These are phyloP conservation scores for Columbina picui DNA, from an alignment of 2,113 vertebrate species.

Conservation along the genomic window DNA sequence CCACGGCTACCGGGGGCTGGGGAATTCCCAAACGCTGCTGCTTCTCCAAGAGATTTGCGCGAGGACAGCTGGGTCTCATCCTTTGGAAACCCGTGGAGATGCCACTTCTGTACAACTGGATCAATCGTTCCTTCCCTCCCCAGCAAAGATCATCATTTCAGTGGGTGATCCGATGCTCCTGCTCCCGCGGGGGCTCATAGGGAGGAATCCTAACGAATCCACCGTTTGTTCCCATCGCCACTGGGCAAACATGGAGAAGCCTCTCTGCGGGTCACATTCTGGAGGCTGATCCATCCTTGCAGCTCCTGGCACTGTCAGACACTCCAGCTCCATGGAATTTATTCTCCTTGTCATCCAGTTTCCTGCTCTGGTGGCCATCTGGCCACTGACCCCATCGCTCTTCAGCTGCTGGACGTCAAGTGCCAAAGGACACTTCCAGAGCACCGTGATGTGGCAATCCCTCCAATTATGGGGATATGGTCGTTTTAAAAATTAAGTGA, in stretches of 20 bases:
- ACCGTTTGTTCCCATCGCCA: not conserved
- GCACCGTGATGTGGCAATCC: not conserved
- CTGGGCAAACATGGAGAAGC: not conserved
- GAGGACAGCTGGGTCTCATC: not conserved
- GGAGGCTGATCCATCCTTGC: not conserved
- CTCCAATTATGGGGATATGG: not conserved
- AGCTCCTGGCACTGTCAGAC: not conserved
- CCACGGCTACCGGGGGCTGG: not conserved
- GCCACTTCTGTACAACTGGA: not conserved
- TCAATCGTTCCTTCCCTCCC: not conserved
- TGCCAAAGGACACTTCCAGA: constrained; percentile 26
- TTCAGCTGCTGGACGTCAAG: not conserved
- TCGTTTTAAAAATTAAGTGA: not conserved
- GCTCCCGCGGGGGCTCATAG: not conserved
- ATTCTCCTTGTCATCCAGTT: not conserved
- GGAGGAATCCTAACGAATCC: not conserved
- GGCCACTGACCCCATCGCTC: not conserved
- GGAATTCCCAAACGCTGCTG: not conserved
- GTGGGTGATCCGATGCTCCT: not conserved
- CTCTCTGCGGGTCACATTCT: not conserved
- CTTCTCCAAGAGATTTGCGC: not conserved
- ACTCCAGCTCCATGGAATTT: not conserved
- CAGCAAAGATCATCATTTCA: not conserved
- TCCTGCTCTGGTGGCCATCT: constrained; percentile 15
- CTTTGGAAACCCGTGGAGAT: not conserved